These are phyloP conservation scores for Sebastes elongatus DNA, from an alignment of 2,797 vertebrate genomes.

Conservation along the genomic window DNA sequence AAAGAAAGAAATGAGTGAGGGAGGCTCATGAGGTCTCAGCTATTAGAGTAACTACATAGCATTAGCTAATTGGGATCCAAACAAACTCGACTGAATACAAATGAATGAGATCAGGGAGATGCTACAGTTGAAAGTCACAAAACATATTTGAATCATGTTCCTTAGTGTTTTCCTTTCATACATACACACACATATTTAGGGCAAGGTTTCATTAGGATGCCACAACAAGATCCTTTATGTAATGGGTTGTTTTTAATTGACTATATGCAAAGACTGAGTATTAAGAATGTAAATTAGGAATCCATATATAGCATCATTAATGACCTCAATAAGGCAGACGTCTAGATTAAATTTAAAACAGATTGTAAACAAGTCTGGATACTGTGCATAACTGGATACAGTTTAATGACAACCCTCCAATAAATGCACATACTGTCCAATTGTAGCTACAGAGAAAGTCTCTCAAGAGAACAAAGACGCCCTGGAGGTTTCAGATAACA, in stretches of 20 bases:
- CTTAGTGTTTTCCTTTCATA: neutral
- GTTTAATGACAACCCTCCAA: constrained; percentile 16
- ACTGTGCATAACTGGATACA: constrained; percentile 15
- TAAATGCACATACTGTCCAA: constrained; percentile 40
- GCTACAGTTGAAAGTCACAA: constrained; percentile 1
- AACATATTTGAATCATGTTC: constrained; percentile 2
- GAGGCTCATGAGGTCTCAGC: constrained; percentile 30
- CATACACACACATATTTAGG: neutral
- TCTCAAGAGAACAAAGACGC: constrained; percentile 54
- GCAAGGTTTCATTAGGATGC: constrained; percentile 3
- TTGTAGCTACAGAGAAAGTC: constrained; percentile 24
- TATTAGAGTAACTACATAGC: constrained; percentile 36
- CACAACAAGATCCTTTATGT: neutral
- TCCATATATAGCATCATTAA: neutral
- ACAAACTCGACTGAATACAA: constrained; percentile 31
- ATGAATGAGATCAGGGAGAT: constrained; percentile 22
- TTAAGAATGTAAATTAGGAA: neutral
- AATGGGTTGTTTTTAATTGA: neutral
- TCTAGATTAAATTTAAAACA: constrained; percentile 2
- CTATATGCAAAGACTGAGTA: neutral
- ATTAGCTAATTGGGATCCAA: constrained; percentile 60
- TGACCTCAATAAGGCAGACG: constrained; percentile 2
- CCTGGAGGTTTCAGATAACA: constrained; percentile 72
- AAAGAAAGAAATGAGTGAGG: constrained; percentile 32
- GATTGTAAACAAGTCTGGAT: constrained; percentile 6